Evolutionary conservation across 2,113 vertebrate species (phyloP).

Genomic region (Neotragus pygmaeus): DNA sequence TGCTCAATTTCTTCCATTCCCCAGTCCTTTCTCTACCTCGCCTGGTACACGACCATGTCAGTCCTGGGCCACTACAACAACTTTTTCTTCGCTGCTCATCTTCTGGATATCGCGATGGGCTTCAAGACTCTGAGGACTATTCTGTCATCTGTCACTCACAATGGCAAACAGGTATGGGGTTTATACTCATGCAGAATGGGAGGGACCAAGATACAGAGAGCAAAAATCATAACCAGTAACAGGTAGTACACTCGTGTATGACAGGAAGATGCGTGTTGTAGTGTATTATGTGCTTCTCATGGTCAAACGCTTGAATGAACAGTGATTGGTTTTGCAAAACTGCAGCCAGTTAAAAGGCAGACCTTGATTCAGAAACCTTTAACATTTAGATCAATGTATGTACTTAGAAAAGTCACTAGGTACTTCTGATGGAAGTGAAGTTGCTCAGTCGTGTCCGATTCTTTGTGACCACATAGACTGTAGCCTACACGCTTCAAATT

Average conservation of each 20-base stretch:
- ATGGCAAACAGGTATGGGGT: slow-evolving; percentile 93
- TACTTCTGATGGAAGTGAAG: not conserved
- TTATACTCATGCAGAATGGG: not conserved
- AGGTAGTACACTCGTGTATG: not conserved
- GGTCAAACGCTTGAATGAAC: not conserved
- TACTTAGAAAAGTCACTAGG: not conserved
- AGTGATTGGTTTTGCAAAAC: not conserved
- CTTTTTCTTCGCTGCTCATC: slow-evolving; percentile 98
- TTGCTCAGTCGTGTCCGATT: not conserved
- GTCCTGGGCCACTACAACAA: slow-evolving; percentile 99
- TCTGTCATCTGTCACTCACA: slow-evolving; percentile 97
- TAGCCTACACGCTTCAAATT: not conserved
- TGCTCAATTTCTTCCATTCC: slow-evolving; percentile 2
- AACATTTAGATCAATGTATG: not conserved
- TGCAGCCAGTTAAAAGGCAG: not conserved
- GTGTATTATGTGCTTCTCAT: not conserved
- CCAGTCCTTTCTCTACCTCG: slow-evolving; percentile 96
- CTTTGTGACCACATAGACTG: not conserved
- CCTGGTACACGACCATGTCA: slow-evolving; percentile 99
- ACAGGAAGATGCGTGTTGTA: not conserved
- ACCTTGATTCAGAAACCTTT: not conserved
- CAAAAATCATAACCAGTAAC: not conserved
- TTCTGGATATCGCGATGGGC: slow-evolving; percentile 98
- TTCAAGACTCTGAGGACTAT: slow-evolving; percentile 98
- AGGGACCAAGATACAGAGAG: not conserved